These are phyloP conservation scores for Eublepharis macularius DNA, from an alignment of 2,113 vertebrate genomes.

Conservation along the genomic window DNA sequence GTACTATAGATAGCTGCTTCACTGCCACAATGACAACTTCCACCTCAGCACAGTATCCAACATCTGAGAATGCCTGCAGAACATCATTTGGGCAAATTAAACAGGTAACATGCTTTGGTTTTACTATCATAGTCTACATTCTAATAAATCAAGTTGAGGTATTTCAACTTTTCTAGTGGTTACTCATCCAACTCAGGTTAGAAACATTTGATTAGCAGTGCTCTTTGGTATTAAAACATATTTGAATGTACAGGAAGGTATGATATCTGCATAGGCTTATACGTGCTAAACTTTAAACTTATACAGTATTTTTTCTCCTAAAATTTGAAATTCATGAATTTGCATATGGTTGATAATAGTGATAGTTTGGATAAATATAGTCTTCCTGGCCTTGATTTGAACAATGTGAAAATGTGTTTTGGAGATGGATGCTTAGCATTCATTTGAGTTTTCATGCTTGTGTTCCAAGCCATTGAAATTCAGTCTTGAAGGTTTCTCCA, in stretches of 20 bases:
- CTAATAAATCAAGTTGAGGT: neutral
- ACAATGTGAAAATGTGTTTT: too few relatives aligned
- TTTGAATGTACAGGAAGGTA: neutral
- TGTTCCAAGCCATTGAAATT: too few relatives aligned
- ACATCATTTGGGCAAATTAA: constrained; percentile 78
- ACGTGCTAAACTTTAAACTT: neutral
- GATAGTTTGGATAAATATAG: too few relatives aligned
- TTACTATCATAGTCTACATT: too few relatives aligned
- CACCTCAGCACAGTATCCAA: constrained; percentile 73
- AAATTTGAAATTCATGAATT: too few relatives aligned
- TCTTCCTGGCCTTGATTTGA: too few relatives aligned
- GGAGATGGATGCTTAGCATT: too few relatives aligned
- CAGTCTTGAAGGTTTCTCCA: too few relatives aligned
- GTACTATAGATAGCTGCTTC: constrained; percentile 49
- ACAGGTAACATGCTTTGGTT: constrained; percentile 77
- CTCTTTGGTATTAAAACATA: neutral
- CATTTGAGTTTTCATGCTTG: too few relatives aligned
- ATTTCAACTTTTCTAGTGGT: neutral
- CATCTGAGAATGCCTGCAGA: constrained; percentile 80
- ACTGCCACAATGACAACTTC: constrained; percentile 85
- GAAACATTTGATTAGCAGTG: neutral
- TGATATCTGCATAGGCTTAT: neutral
- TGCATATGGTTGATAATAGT: too few relatives aligned
- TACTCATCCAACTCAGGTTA: neutral
- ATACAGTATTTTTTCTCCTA: neutral